phyloP scores from a whole-genome alignment of 1,140 invertebrate species.

The Bathynomus jamesi region DNA sequence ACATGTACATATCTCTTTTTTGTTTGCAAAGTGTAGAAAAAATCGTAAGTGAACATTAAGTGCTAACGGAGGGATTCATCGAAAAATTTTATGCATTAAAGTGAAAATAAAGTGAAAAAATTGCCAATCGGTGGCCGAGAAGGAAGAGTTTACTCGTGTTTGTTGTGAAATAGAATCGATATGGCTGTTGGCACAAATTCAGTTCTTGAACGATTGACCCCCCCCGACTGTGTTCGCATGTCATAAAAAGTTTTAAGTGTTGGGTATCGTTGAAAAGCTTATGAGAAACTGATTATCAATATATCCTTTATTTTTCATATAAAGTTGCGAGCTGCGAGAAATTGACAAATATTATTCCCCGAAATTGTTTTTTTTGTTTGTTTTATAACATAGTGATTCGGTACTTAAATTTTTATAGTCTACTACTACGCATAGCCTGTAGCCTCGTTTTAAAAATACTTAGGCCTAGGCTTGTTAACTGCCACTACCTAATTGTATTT shows the following conservation, averaged over 20 bases:
- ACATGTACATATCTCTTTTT: conserved; percentile 33
- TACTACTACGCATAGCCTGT: no score
- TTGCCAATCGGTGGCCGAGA: conserved; percentile 9
- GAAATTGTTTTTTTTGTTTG: background rate
- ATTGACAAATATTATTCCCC: background rate
- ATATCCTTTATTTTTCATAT: background rate
- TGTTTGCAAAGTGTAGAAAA: conserved; percentile 3
- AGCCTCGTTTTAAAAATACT: no score
- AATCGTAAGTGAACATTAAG: background rate
- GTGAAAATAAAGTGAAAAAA: conserved; percentile 6
- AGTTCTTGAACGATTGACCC: conserved; percentile 37
- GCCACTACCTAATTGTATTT: no score
- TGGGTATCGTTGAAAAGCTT: conserved; percentile 37
- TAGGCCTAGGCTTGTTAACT: no score
- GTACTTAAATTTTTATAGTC: no score
- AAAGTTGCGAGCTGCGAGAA: background rate
- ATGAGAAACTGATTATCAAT: conserved; percentile 9
- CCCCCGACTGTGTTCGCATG: conserved; percentile 26
- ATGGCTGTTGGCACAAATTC: conserved; percentile 38
- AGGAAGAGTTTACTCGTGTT: conserved; percentile 34
- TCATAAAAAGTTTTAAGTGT: conserved; percentile 28
- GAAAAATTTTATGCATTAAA: background rate
- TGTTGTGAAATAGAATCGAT: conserved; percentile 39
- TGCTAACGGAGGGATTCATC: background rate
- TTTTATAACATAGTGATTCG: no score